Base-by-base conservation (phyloP, 2,888 invertebrate genomes). In the Drosophila neutralis region DNA sequence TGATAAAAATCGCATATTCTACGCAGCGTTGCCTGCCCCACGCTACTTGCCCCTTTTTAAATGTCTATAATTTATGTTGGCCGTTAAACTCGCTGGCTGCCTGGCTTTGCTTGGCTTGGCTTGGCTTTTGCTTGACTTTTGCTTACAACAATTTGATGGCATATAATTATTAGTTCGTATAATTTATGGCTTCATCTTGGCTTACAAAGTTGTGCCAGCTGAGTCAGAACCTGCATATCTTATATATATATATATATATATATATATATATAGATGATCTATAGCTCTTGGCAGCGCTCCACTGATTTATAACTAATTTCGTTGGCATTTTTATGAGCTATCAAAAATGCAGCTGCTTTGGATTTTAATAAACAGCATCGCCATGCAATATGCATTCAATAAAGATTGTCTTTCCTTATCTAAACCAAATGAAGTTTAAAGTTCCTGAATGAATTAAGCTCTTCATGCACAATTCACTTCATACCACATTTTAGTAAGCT, bases 161-260 rank as follows among this genome's bases (percentile, higher is more conserved):
- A 78, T 87, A 84, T 84, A 86, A 89, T 86, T 89, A 89, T 87
- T 89, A 89, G 86, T 87, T 87, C 77, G 78, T 87, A 82, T 87
- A 87, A 89, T 89, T 86, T 89, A 86, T 86, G 84, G 61, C 82
- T 83, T 81, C 69, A 83, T 87, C 78, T 78, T 76, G 57, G 76
- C 77, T 64, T 60, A 72, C 83, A 84, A 87, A 80, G 80, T 85
- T 87, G 75, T 42, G 48, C 40, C 61, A 58, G 48, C 62, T 54
- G 54, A 60, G 38, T 29, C 31, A 56, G 18, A 35, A 68, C 38
- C 77, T 69, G 52, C 67, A 75, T 74, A 62, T 45, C 27, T 27
- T 27, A n/a, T 33, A 18, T 2, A 38, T 21, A 21, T n/a, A 27
- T 1, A 31, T 24, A 31, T 24, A 35, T n/a, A 49, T 18, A 15